These are phyloP conservation scores for Folsomia candida DNA, from an alignment of 2,888 invertebrate genomes.

Conservation along the genomic window DNA sequence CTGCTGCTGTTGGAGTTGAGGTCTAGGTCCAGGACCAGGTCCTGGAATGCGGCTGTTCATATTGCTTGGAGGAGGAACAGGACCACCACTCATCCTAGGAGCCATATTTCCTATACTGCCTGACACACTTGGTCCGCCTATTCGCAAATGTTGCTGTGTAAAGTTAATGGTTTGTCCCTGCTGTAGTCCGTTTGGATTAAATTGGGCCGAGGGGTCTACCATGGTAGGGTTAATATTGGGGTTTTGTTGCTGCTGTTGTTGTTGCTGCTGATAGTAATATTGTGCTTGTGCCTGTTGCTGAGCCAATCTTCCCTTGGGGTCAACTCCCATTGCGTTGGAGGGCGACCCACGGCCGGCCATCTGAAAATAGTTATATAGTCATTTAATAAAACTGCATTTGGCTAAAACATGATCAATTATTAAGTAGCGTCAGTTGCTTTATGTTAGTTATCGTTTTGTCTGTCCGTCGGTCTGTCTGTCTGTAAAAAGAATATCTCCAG, in stretches of 20 bases:
- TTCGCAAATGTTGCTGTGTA: conserved; percentile 49
- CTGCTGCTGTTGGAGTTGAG: conserved; percentile 29
- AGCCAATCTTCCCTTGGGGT: conserved; percentile 17
- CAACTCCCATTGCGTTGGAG: conserved; percentile 24
- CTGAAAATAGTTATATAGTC: background rate
- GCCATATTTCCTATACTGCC: conserved; percentile 8
- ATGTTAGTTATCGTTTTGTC: too few species aligned
- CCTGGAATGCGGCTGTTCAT: conserved; percentile 14
- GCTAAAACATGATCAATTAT: too few species aligned
- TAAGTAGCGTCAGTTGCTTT: too few species aligned
- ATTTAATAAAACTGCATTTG: too few species aligned
- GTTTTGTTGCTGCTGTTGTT: conserved; percentile 40
- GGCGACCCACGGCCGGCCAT: conserved; percentile 16
- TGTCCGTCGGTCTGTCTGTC: too few species aligned
- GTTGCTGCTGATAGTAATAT: conserved; percentile 43
- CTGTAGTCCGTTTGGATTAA: conserved; percentile 46
- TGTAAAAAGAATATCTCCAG: background rate
- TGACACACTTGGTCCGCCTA: conserved; percentile 23
- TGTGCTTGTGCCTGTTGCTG: conserved; percentile 52
- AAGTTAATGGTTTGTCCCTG: conserved; percentile 48
- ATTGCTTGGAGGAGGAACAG: conserved; percentile 20
- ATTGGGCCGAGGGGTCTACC: conserved; percentile 23
- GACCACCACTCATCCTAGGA: conserved; percentile 30
- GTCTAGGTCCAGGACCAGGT: conserved; percentile 14
- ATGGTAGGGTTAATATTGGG: conserved; percentile 21